Evolutionary conservation across 2,797 vertebrate species (phyloP).

Genomic region (Eospalax fontanierii): DNA sequence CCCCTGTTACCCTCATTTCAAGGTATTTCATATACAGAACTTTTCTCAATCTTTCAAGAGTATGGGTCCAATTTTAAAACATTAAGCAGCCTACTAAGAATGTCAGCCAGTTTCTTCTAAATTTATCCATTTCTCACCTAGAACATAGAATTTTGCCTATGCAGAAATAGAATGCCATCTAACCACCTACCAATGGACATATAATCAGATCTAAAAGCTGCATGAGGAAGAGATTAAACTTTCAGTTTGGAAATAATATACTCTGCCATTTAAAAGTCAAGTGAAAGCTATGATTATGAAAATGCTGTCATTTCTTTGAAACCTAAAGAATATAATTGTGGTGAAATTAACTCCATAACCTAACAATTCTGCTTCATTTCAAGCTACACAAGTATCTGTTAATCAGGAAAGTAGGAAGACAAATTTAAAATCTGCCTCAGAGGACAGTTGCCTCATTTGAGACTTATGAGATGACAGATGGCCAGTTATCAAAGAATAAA

Average conservation of each 20-base stretch:
- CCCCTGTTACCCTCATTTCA: background rate
- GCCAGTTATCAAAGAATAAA: slow-evolving; percentile 81
- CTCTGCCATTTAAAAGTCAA: slow-evolving; percentile 69
- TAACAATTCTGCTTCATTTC: slow-evolving; percentile 26
- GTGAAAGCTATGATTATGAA: slow-evolving; percentile 29
- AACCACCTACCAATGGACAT: slow-evolving; percentile 48
- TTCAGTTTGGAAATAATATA: slow-evolving; percentile 58
- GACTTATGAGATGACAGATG: slow-evolving; percentile 78
- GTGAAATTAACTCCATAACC: background rate
- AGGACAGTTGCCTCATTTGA: slow-evolving; percentile 68
- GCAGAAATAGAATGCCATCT: slow-evolving; percentile 34
- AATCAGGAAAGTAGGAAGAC: slow-evolving; percentile 43
- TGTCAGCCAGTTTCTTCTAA: slow-evolving; percentile 72
- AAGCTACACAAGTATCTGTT: slow-evolving; percentile 50
- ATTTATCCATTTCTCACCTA: slow-evolving; percentile 66
- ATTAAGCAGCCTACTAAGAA: slow-evolving; percentile 47
- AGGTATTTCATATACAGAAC: background rate
- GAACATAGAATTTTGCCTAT: slow-evolving; percentile 55
- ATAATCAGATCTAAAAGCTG: slow-evolving; percentile 40
- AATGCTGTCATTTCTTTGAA: slow-evolving; percentile 40
- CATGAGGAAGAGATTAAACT: slow-evolving; percentile 7
- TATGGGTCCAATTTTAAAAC: slow-evolving; percentile 17
- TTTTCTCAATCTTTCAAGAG: slow-evolving; percentile 46
- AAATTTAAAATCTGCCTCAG: slow-evolving; percentile 49
- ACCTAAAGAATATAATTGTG: background rate